A percentile compares a stretch with the other conserved stretches of the same genome.
Conservation (phyloP, 2,888 invertebrate species). For the Dinocampus coccinellae region DNA sequence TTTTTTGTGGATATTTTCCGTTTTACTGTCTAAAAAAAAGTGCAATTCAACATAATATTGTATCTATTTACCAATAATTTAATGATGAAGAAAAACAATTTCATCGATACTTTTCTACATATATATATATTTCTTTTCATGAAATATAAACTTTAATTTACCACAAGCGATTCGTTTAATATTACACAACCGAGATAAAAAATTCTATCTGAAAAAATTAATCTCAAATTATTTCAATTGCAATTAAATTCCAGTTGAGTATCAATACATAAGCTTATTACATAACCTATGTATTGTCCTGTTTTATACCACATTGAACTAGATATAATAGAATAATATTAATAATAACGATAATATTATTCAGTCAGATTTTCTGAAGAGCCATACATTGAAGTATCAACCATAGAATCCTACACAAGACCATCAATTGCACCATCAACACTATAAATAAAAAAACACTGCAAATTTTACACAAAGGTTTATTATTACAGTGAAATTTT, state of each 20-base stretch:
- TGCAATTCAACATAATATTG: not conserved
- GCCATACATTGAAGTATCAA: too few relatives aligned
- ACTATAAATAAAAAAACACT: too few relatives aligned
- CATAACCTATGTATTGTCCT: not conserved
- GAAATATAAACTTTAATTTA: not conserved
- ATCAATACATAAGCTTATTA: slow-evolving; percentile 21
- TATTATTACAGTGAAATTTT: too few relatives aligned
- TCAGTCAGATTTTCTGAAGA: too few relatives aligned
- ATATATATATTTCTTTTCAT: too few relatives aligned
- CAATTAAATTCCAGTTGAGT: too few relatives aligned
- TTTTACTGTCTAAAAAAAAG: not conserved
- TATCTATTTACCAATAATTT: not conserved
- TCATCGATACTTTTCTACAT: not conserved
- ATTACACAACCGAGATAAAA: not conserved
- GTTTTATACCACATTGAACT: not conserved
- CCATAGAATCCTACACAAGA: too few relatives aligned
- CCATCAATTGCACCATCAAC: too few relatives aligned
- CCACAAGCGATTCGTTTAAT: too few relatives aligned
- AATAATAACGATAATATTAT: too few relatives aligned
- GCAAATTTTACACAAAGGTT: too few relatives aligned
- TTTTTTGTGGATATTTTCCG: not conserved
- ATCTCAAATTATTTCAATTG: not conserved
- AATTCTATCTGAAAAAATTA: not conserved
- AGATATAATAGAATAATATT: too few relatives aligned
- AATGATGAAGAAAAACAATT: not conserved